A percentile compares a stretch with the other conserved stretches of the same genome.
These are phyloP conservation scores for Nomia melanderi DNA, from an alignment of 1,140 invertebrate species.

Conservation along the genomic window DNA sequence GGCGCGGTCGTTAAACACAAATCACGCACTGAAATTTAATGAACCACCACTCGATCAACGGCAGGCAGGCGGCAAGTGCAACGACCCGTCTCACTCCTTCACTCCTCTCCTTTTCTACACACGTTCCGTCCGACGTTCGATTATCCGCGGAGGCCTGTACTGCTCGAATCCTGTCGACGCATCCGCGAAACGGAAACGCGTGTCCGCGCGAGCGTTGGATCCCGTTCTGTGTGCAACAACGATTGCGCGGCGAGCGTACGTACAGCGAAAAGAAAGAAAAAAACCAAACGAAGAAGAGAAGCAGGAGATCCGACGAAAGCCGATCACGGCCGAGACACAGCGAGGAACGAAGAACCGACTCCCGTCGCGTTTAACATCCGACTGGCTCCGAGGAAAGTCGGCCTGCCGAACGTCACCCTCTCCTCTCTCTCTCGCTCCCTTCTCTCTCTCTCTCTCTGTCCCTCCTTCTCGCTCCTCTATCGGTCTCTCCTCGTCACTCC, in stretches of 20 bases:
- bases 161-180: background rate
- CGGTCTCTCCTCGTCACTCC: background rate
- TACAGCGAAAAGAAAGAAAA: too few species aligned
- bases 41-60: conserved; percentile 12
- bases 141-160: background rate
- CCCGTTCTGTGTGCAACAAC: conserved; percentile 8
- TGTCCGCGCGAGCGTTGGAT: background rate
- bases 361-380: conserved; percentile 59
- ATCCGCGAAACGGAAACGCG: background rate
- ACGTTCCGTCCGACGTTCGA: too few species aligned
- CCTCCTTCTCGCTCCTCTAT: too few species aligned
- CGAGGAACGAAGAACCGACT: conserved; percentile 42
- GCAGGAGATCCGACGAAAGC: conserved; percentile 33
- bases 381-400: conserved; percentile 64
- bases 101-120: background rate
- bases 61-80: conserved; percentile 20
- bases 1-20: conserved; percentile 32
- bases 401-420: conserved; percentile 21
- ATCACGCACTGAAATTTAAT: conserved; percentile 27
- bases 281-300: too few species aligned
- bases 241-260: too few species aligned
- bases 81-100: conserved; percentile 29
- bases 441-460: too few species aligned
- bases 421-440: too few species aligned
- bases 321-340: conserved; percentile 49